phyloP scores from a whole-genome alignment of 1,140 invertebrate species.

The Lasaia peninsularis region DNA sequence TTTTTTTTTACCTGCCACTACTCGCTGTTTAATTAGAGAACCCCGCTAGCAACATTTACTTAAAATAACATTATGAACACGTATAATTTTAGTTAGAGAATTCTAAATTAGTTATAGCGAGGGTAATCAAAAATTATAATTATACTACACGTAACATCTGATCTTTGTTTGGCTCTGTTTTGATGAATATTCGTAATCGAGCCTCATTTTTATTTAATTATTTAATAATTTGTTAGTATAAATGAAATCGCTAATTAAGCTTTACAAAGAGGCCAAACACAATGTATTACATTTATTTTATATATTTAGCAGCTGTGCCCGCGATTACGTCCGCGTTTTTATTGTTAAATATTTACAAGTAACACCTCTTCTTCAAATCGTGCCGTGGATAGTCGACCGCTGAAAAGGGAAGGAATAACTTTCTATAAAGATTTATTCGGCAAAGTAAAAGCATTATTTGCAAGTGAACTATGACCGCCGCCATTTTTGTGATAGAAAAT shows the following conservation, averaged over 20 bases:
- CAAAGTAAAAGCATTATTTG: no score
- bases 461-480: no score
- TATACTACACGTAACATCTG: slow-evolving; percentile 1
- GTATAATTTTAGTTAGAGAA: slow-evolving; percentile 5
- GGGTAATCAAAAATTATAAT: slow-evolving; percentile 6
- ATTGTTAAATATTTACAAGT: neutral
- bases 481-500: no score
- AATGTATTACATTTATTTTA: neutral
- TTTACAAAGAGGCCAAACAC: neutral
- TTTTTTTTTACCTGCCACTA: slow-evolving; percentile 44
- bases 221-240: slow-evolving; percentile 11
- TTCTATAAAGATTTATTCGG: no score
- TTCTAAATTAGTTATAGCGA: slow-evolving; percentile 1
- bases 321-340: no score
- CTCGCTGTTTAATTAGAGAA: slow-evolving; percentile 12
- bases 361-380: no score
- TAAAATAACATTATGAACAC: slow-evolving; percentile 10
- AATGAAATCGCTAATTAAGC: slow-evolving; percentile 6
- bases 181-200: slow-evolving; percentile 8
- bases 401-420: no score
- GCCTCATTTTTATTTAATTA: neutral
- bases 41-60: neutral
- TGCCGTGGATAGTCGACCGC: no score
- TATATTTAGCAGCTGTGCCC: no score
- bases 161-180: neutral